A percentile compares a stretch with the other conserved stretches of the same genome.
Conservation (phyloP, 2,888 invertebrate species). For the Boloria selene region DNA sequence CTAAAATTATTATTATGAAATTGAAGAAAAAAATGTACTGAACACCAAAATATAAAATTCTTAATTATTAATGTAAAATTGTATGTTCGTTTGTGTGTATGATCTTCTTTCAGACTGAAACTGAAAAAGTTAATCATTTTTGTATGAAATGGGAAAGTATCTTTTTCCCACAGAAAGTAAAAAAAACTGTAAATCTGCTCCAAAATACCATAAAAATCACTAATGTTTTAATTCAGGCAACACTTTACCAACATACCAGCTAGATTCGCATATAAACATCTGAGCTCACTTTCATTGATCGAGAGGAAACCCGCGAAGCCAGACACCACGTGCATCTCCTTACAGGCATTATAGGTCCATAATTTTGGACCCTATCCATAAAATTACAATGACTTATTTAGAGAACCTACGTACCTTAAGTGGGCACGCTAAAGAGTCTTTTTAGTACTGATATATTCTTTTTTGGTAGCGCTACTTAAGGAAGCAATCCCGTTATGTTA, state of each 20-base stretch:
- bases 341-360: slow-evolving; percentile 61
- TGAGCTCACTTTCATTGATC: slow-evolving; percentile 42
- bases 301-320: slow-evolving; percentile 53
- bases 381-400: slow-evolving; percentile 63
- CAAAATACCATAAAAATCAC: too few relatives aligned
- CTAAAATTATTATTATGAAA: too few relatives aligned
- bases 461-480: slow-evolving; percentile 63
- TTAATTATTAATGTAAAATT: too few relatives aligned
- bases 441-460: slow-evolving; percentile 62
- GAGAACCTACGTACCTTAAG: slow-evolving; percentile 64
- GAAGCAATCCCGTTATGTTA: slow-evolving; percentile 52
- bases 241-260: not conserved
- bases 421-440: slow-evolving; percentile 62
- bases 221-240: not conserved
- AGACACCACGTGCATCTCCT: slow-evolving; percentile 73
- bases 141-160: too few relatives aligned
- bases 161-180: too few relatives aligned
- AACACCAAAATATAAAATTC: too few relatives aligned
- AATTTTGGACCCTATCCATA: slow-evolving; percentile 76
- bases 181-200: too few relatives aligned
- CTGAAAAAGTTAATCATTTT: too few relatives aligned
- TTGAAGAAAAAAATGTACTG: too few relatives aligned
- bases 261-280: slow-evolving; percentile 11
- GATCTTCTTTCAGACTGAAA: too few relatives aligned
- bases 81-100: too few relatives aligned